Percentiles rank a stretch among this genome's conserved stretches.
Evolutionary conservation across 2,888 invertebrate species (phyloP).

Genomic region (Cepaea hortensis): DNA sequence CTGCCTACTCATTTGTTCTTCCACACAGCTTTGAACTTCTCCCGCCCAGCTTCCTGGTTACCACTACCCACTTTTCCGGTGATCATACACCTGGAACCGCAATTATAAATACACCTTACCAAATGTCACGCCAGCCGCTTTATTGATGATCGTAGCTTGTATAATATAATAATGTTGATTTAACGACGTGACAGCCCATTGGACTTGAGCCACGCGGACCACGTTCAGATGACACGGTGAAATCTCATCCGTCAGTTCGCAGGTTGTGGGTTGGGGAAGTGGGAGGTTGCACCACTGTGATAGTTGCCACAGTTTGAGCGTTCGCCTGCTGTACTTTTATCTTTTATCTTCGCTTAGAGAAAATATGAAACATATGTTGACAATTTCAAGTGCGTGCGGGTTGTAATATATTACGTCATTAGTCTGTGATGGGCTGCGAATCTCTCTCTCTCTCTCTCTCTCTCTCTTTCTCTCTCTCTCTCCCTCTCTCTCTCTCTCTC

Average conservation of each 20-base stretch:
- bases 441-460: no score
- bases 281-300: no score
- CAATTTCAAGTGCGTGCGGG: no score
- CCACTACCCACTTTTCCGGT: not conserved
- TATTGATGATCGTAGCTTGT: not conserved
- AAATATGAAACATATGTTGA: no score
- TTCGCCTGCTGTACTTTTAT: no score
- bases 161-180: constrained; percentile 28
- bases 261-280: not conserved
- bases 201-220: not conserved
- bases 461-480: no score
- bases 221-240: constrained; percentile 26
- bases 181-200: constrained; percentile 6
- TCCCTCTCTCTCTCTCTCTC: no score
- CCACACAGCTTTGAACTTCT: not conserved
- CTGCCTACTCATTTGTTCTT: not conserved
- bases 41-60: not conserved
- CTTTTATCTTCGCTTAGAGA: no score
- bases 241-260: constrained; percentile 8
- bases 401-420: no score
- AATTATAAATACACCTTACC: not conserved
- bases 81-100: not conserved
- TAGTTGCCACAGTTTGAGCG: no score
- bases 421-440: no score
- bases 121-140: not conserved